phyloP scores from a whole-genome alignment of 2,113 vertebrate species.

The Tringa solitaria region DNA sequence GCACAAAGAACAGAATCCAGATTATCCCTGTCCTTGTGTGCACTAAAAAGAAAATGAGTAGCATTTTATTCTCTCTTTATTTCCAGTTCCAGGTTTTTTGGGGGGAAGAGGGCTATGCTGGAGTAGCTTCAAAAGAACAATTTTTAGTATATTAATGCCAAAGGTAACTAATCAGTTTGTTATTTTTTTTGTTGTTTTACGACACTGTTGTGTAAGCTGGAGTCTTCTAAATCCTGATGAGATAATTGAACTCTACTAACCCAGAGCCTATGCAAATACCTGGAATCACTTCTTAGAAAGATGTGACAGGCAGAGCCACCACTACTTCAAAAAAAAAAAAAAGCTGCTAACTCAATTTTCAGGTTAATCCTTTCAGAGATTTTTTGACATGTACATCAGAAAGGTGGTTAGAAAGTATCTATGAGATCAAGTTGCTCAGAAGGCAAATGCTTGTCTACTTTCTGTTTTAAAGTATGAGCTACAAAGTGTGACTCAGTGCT shows the following conservation, averaged over 20 bases:
- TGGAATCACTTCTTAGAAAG: neutral
- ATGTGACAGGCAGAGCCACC: neutral
- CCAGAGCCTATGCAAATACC: neutral
- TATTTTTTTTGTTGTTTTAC: neutral
- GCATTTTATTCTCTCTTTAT: neutral
- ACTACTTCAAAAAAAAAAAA: neutral
- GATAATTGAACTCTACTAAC: neutral
- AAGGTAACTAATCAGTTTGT: neutral
- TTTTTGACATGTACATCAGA: neutral
- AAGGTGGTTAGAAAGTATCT: neutral
- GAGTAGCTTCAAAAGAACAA: neutral
- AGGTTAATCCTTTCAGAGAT: neutral
- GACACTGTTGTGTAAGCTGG: neutral
- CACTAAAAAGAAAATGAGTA: neutral
- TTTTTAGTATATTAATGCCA: neutral
- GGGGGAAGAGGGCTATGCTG: rapidly evolving
- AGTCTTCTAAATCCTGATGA: neutral
- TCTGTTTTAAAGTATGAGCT: neutral
- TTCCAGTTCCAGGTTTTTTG: neutral
- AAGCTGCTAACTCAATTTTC: neutral
- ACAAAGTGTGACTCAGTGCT: neutral
- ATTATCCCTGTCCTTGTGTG: neutral
- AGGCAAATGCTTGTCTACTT: neutral
- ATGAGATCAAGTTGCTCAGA: neutral
- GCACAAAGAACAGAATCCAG: neutral